Conservation (phyloP, 2,797 vertebrate species). For the Sarcophilus harrisii region DNA sequence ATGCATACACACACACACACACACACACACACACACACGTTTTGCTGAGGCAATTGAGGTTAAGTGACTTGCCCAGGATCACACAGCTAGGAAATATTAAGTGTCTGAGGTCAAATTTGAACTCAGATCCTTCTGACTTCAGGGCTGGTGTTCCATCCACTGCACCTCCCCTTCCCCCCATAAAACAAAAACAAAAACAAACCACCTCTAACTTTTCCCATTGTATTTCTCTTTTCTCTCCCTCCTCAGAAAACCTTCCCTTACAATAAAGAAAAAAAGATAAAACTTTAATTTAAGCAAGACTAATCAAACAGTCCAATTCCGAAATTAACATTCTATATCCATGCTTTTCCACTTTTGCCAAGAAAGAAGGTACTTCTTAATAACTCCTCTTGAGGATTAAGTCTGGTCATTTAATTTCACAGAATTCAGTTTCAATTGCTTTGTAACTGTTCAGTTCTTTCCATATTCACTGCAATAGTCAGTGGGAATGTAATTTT, state of each 20-base stretch:
- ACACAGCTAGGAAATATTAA: no score
- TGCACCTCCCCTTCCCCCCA: no score
- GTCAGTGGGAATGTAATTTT: neutral
- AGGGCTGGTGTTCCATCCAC: no score
- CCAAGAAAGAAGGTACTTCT: neutral
- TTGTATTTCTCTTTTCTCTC: neutral
- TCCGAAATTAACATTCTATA: neutral
- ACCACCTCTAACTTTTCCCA: neutral
- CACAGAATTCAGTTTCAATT: neutral
- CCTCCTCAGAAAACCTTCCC: neutral
- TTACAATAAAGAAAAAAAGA: neutral
- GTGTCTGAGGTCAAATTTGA: no score
- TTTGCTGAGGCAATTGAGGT: no score
- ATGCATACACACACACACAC: no score
- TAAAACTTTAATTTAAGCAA: neutral
- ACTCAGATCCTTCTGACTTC: no score
- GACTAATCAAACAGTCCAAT: neutral
- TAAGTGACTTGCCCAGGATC: no score
- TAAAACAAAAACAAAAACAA: neutral
- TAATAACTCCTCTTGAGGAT: neutral
- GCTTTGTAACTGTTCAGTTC: no score
- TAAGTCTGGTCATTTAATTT: neutral
- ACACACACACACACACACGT: no score
- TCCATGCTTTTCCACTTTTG: neutral
- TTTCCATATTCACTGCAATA: no score